Evolutionary conservation across 2,113 vertebrate genomes (phyloP).

Genomic region (Malurus elegans): DNA sequence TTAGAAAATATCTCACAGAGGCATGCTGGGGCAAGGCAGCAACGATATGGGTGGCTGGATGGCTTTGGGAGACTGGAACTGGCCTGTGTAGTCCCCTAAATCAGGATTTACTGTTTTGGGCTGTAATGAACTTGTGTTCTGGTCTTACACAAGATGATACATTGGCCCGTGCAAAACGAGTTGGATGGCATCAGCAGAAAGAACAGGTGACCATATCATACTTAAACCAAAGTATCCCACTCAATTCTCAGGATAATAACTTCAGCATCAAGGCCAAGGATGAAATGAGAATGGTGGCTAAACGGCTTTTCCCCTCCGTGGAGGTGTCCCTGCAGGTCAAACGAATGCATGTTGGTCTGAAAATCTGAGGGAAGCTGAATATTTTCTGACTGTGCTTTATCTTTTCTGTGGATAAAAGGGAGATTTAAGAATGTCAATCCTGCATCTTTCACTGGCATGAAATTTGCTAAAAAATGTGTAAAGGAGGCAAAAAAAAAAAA

Average conservation of each 20-base stretch:
- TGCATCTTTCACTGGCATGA: conserved; percentile 8
- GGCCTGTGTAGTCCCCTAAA: neutral
- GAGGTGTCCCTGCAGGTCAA: neutral
- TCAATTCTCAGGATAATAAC: neutral
- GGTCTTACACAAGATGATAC: neutral
- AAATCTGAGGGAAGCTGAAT: neutral
- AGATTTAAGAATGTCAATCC: conserved; percentile 38
- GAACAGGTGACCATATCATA: neutral
- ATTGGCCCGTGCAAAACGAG: neutral
- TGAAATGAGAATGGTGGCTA: neutral
- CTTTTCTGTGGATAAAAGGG: neutral
- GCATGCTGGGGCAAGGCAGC: neutral
- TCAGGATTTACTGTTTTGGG: neutral
- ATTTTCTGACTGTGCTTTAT: conserved; percentile 9
- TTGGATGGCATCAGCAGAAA: neutral
- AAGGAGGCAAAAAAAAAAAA: conserved; percentile 12
- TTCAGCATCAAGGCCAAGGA: neutral
- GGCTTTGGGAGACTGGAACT: neutral
- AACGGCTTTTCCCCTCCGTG: neutral
- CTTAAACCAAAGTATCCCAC: neutral
- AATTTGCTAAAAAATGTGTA: conserved; percentile 37
- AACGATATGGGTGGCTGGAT: neutral
- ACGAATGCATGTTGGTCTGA: neutral
- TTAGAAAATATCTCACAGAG: neutral
- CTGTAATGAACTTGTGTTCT: neutral